Evolutionary conservation across 2,888 invertebrate genomes (phyloP).

Genomic region (Tethea ocularis): DNA sequence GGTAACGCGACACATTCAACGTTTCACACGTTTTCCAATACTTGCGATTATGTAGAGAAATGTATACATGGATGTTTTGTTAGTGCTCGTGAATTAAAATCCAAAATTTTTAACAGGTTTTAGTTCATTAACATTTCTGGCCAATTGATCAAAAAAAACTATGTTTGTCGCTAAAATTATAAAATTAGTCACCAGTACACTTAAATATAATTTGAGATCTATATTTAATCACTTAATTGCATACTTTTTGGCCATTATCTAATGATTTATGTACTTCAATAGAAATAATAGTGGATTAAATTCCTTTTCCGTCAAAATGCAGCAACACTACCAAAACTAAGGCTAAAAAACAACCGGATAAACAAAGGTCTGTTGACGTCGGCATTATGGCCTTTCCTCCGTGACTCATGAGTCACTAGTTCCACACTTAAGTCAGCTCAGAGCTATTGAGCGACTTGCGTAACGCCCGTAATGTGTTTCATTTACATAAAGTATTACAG

Average conservation of each 20-base stretch:
- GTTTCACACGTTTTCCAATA: background rate
- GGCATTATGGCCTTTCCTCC: constrained; percentile 24
- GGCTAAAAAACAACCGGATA: background rate
- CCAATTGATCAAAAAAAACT: too few relatives aligned
- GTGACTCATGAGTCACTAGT: constrained; percentile 36
- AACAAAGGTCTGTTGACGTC: constrained; percentile 5
- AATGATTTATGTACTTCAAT: too few relatives aligned
- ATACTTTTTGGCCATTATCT: too few relatives aligned
- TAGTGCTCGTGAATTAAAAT: too few relatives aligned
- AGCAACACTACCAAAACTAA: background rate
- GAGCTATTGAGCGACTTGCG: constrained; percentile 24
- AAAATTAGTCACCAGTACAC: too few relatives aligned
- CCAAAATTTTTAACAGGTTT: too few relatives aligned
- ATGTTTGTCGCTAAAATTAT: too few relatives aligned
- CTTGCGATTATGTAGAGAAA: background rate
- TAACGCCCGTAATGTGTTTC: constrained; percentile 34
- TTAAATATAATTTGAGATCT: too few relatives aligned
- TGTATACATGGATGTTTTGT: background rate
- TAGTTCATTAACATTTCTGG: too few relatives aligned
- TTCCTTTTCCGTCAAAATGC: too few relatives aligned
- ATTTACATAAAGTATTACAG: constrained; percentile 37
- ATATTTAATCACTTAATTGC: too few relatives aligned
- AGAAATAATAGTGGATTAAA: too few relatives aligned
- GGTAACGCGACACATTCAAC: background rate
- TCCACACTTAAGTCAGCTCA: background rate